Evolutionary conservation across 2,797 vertebrate species (phyloP).

Genomic region (Parauchenoglanis punctatus): DNA sequence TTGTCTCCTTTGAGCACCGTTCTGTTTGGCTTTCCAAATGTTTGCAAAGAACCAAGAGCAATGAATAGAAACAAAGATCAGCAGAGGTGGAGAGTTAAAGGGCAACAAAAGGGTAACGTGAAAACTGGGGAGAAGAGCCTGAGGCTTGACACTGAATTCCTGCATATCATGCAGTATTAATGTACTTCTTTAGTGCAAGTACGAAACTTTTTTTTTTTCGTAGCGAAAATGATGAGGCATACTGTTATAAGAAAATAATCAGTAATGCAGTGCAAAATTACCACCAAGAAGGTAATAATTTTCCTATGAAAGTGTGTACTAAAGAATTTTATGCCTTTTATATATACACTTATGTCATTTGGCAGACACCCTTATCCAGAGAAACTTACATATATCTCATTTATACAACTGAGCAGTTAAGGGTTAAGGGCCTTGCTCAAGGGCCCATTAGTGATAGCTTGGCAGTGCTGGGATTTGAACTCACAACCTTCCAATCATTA

Average conservation of each 20-base stretch:
- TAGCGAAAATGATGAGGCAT: background rate
- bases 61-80: slow-evolving; percentile 35
- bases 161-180: background rate
- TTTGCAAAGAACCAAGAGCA: slow-evolving; percentile 24
- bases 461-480: no score
- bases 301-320: background rate
- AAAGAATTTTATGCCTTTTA: background rate
- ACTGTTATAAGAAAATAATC: background rate
- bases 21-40: slow-evolving; percentile 30
- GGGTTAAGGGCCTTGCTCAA: no score
- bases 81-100: slow-evolving; percentile 29
- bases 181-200: background rate
- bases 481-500: no score
- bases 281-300: background rate
- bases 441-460: no score
- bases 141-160: slow-evolving; percentile 12
- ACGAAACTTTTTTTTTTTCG: background rate
- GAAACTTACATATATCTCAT: no score
- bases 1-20: slow-evolving; percentile 23
- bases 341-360: no score
- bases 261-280: background rate
- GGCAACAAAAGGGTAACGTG: slow-evolving; percentile 23
- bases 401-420: no score
- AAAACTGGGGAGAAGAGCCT: slow-evolving; percentile 6
- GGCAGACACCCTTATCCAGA: no score